Percentiles rank a stretch among this genome's conserved stretches.
These are phyloP conservation scores for Aplodontia rufa DNA, from an alignment of 2,113 vertebrate genomes.

Conservation along the genomic window DNA sequence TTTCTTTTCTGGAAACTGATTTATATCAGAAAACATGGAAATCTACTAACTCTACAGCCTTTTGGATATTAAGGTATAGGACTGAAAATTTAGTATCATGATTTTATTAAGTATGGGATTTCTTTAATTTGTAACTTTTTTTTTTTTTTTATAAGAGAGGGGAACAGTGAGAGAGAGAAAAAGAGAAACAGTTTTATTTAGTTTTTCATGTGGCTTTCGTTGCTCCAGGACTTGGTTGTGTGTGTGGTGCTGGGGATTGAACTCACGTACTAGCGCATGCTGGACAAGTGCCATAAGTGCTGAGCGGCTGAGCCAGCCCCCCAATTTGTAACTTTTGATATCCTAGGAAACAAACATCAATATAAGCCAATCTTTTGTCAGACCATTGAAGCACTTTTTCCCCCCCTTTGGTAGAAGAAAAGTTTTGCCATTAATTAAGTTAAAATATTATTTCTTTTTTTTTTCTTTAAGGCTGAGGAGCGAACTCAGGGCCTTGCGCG, in stretches of 20 bases:
- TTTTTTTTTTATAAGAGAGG: too few species aligned
- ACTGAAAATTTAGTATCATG: not conserved
- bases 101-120: not conserved
- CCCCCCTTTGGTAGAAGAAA: not conserved
- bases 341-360: not conserved
- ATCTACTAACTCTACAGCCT: not conserved
- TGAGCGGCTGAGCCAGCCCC: too few species aligned
- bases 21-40: not conserved
- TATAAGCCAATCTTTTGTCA: not conserved
- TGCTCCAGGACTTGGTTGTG: too few species aligned
- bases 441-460: slow-evolving; percentile 3
- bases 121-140: not conserved
- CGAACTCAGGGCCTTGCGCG: too few species aligned
- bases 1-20: not conserved
- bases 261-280: too few species aligned
- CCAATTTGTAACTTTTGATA: not conserved
- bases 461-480: too few species aligned
- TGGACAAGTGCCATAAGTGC: too few species aligned
- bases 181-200: too few species aligned
- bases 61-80: not conserved
- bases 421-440: not conserved
- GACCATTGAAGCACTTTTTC: not conserved
- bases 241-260: too few species aligned
- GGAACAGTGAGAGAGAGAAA: too few species aligned
- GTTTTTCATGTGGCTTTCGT: too few species aligned